A percentile compares a stretch with the other conserved stretches of the same genome.
These are phyloP conservation scores for Xiphorhynchus elegans DNA, from an alignment of 2,113 vertebrate genomes.

Conservation along the genomic window DNA sequence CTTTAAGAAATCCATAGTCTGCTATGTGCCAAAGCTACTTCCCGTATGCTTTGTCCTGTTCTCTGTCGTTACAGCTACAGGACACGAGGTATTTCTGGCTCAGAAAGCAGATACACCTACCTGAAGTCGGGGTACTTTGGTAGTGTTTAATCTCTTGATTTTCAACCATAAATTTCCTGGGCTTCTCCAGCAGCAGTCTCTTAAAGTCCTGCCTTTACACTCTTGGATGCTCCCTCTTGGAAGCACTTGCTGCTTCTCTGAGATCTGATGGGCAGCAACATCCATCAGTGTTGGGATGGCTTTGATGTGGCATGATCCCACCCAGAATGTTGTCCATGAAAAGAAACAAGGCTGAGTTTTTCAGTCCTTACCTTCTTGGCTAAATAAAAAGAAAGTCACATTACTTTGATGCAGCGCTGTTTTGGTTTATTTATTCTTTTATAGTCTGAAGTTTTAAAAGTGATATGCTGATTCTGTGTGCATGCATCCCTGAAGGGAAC, in stretches of 20 bases:
- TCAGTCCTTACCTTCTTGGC: not conserved
- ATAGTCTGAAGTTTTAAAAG: not conserved
- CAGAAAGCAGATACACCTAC: not conserved
- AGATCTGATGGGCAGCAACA: not conserved
- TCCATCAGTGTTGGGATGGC: not conserved
- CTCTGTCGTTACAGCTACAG: not conserved
- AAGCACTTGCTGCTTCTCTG: not conserved
- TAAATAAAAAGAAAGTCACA: not conserved
- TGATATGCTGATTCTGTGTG: not conserved
- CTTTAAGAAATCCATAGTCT: not conserved
- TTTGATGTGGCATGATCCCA: not conserved
- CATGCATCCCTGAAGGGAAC: not conserved
- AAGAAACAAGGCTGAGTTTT: not conserved
- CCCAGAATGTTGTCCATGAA: not conserved
- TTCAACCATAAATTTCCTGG: not conserved
- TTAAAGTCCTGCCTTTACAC: not conserved
- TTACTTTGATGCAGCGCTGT: not conserved
- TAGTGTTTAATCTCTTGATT: not conserved
- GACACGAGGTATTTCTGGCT: not conserved
- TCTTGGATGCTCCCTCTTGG: not conserved
- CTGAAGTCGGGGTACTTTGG: not conserved
- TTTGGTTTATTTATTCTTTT: not conserved
- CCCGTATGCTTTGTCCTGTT: not conserved
- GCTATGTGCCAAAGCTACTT: not conserved
- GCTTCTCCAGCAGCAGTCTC: not conserved